These are phyloP conservation scores for Diloba caeruleocephala DNA, from an alignment of 2,888 invertebrate genomes.

Conservation along the genomic window DNA sequence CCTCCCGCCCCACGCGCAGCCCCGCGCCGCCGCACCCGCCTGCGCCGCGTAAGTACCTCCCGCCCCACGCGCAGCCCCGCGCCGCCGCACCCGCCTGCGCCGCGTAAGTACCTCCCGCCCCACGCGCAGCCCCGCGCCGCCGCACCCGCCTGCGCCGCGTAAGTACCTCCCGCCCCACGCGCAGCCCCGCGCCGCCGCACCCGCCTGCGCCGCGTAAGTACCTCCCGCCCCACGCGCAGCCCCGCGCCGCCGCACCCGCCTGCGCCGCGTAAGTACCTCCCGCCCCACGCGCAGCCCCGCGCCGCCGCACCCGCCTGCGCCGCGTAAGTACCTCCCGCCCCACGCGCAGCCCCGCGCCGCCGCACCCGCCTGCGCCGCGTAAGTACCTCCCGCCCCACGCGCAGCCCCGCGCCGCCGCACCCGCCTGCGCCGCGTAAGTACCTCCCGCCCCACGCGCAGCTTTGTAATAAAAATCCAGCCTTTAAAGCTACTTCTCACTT, in stretches of 20 bases:
- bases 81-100: slow-evolving; percentile 90
- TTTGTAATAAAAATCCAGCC: no score
- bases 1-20: slow-evolving; percentile 81
- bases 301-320: slow-evolving; percentile 90
- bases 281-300: slow-evolving; percentile 88
- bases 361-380: slow-evolving; percentile 88
- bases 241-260: slow-evolving; percentile 81
- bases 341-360: slow-evolving; percentile 76
- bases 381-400: slow-evolving; percentile 76
- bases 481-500: no score
- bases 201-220: slow-evolving; percentile 88
- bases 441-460: slow-evolving; percentile 74
- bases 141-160: slow-evolving; percentile 88
- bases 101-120: slow-evolving; percentile 80
- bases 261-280: slow-evolving; percentile 82
- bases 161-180: slow-evolving; percentile 76
- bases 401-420: slow-evolving; percentile 90
- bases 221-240: slow-evolving; percentile 81
- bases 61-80: slow-evolving; percentile 88
- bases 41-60: slow-evolving; percentile 82
- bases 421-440: slow-evolving; percentile 87
- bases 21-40: slow-evolving; percentile 81
- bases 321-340: slow-evolving; percentile 80
- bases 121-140: slow-evolving; percentile 76
- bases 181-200: slow-evolving; percentile 90